Conservation (phyloP, 2,888 invertebrate genomes). For the Amiota mariae region DNA sequence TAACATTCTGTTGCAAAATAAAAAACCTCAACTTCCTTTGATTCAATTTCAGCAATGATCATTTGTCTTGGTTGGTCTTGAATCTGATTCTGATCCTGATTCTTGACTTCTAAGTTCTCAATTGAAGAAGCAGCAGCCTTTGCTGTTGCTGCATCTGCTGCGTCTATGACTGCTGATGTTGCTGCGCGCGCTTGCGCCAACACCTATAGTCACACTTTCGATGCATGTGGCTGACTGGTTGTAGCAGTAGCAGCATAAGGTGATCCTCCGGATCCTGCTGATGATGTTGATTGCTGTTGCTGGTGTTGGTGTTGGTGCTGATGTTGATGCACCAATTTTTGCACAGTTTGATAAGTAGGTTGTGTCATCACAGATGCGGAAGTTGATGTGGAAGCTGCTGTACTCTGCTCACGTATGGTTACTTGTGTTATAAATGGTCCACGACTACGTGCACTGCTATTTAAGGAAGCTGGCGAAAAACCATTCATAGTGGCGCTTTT, state of each 20-base stretch:
- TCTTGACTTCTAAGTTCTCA: too few species aligned
- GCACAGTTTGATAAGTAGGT: slow-evolving; percentile 70
- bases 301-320: slow-evolving; percentile 47
- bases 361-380: slow-evolving; percentile 42
- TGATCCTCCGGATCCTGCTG: slow-evolving; percentile 33
- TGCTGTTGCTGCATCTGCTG: slow-evolving; percentile 35
- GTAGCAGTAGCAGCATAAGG: slow-evolving; percentile 60
- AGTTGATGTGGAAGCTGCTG: slow-evolving; percentile 26
- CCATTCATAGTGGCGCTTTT: slow-evolving; percentile 70
- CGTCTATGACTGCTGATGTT: slow-evolving; percentile 44
- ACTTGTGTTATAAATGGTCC: slow-evolving; percentile 80
- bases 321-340: slow-evolving; percentile 58
- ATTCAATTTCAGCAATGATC: too few species aligned
- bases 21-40: slow-evolving; percentile 59
- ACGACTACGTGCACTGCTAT: slow-evolving; percentile 73
- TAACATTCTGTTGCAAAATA: slow-evolving; percentile 69
- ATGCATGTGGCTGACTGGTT: slow-evolving; percentile 67
- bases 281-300: slow-evolving; percentile 38
- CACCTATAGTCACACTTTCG: slow-evolving; percentile 74
- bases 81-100: neutral
- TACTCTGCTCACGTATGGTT: slow-evolving; percentile 76
- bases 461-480: slow-evolving; percentile 67
- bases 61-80: neutral
- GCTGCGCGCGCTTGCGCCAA: slow-evolving; percentile 67
- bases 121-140: neutral